Base-by-base conservation (phyloP, 2,113 vertebrate genomes). In the Syngnathus typhle region DNA sequence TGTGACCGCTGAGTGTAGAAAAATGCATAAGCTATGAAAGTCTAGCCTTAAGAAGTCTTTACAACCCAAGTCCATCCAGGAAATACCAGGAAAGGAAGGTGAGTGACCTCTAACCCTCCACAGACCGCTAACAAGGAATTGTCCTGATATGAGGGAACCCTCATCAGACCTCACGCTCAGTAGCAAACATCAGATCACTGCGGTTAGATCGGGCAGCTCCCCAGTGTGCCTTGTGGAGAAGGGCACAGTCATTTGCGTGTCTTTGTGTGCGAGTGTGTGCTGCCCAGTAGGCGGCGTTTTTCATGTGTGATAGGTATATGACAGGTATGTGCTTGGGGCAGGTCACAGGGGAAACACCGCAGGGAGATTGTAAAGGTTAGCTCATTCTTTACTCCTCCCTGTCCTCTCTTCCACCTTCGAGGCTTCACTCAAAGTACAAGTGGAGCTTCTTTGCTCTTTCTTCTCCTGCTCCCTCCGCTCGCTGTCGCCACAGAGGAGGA, bases 281-380 rank as follows among this genome's bases (percentile, higher is more conserved):
- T 70, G 43, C 73, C 83, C 83, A 80, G 49, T 77, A 66, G 81
- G 83, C 56, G 41, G 70, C 32, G 65, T 79, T 76, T 79, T 85
- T 84, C 58, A 78, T 76, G 77, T 82, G 81, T 83, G 82, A 85
- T 77, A 86, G 78, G 78, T 82, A 69, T 85, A 78, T 86, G 86
- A 87, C 84, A 86, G 86, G 81, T 84, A 87, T 83, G 74, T 82
- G 85, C 85, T 86, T 67, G 70, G 84, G 86, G 88, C 81, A 86
- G 85, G 85, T 85, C 82, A 86, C 77, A 85, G 71, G 75, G 79
- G 82, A 82, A 82, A 74, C 73, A 82, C 84, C 74, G 16, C 71
- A 84, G 82, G 86, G 86, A 88, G 80, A 82, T 79, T 75, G 75
- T 77, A 71, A 88, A 87, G 85, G 86, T 89, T 87, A 85, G 64